Evolutionary conservation across 1,140 invertebrate species (phyloP).

Genomic region (Musca domestica): DNA sequence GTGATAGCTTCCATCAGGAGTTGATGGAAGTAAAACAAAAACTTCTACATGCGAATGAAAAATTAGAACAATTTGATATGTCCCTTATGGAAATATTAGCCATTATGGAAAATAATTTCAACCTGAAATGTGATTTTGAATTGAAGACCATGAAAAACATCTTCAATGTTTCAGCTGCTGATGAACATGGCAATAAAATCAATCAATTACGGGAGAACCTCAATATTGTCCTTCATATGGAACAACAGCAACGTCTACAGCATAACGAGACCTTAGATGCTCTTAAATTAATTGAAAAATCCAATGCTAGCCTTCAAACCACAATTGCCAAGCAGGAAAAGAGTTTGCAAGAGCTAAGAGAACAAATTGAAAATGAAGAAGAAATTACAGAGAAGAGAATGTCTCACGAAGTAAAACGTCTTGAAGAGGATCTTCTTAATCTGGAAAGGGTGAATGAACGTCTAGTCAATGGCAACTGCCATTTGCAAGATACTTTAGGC

Average conservation of each 20-base stretch:
- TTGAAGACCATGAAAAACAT: not conserved
- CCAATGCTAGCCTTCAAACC: not conserved
- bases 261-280: not conserved
- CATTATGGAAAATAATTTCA: constrained; percentile 20
- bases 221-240: not conserved
- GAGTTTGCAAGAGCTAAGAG: not conserved
- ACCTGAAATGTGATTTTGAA: not conserved
- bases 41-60: not conserved
- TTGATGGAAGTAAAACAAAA: constrained; percentile 5
- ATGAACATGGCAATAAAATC: not conserved
- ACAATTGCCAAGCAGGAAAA: not conserved
- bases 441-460: constrained; percentile 33
- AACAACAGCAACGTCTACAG: constrained; percentile 3
- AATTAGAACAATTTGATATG: constrained; percentile 5
- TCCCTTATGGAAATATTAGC: constrained; percentile 4
- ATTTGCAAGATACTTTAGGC: constrained; percentile 15
- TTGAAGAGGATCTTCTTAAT: constrained; percentile 26
- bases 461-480: constrained; percentile 26
- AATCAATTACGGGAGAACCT: not conserved
- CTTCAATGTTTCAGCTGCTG: not conserved
- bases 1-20: constrained; percentile 17
- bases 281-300: not conserved
- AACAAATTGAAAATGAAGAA: constrained; percentile 7
- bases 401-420: constrained; percentile 1
- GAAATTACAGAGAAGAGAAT: not conserved